A percentile compares a stretch with the other conserved stretches of the same genome.
Conservation (phyloP, 2,888 invertebrate species). For the Conops quadrifasciatus region DNA sequence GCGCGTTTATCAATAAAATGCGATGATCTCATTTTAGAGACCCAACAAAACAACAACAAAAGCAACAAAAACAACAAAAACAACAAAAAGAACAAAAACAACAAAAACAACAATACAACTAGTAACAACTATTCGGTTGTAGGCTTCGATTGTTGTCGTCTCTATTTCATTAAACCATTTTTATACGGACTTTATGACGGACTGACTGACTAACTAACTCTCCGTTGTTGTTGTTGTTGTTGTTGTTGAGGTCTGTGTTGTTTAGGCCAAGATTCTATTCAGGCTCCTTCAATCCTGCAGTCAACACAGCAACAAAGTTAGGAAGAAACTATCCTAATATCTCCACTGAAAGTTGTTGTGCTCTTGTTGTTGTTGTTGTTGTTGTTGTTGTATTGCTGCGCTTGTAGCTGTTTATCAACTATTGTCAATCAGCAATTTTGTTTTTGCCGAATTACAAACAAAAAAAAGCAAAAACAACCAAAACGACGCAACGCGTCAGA, state of each 20-base stretch:
- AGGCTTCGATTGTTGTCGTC: no score
- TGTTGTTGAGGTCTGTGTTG: background rate
- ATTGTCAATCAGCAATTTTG: constrained; percentile 30
- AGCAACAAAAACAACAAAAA: no score
- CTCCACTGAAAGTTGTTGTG: no score
- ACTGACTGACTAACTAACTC: background rate
- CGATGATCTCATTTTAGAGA: background rate
- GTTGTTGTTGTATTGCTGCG: constrained; percentile 1
- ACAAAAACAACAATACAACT: no score
- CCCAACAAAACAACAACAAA: no score
- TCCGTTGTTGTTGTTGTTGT: background rate
- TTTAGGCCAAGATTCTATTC: background rate
- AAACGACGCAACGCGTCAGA: constrained; percentile 22
- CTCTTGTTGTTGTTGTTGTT: background rate
- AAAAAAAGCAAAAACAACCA: constrained; percentile 14
- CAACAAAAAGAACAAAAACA: no score
- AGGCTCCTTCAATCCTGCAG: no score
- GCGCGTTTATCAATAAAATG: background rate
- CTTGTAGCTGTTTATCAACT: constrained; percentile 24
- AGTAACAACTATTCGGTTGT: no score
- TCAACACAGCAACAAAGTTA: no score
- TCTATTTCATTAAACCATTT: no score
- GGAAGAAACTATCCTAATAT: no score
- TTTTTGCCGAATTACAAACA: constrained; percentile 23
- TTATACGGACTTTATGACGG: background rate